Evolutionary conservation across 1,140 invertebrate species (phyloP).

Genomic region (Drosophila lowei): DNA sequence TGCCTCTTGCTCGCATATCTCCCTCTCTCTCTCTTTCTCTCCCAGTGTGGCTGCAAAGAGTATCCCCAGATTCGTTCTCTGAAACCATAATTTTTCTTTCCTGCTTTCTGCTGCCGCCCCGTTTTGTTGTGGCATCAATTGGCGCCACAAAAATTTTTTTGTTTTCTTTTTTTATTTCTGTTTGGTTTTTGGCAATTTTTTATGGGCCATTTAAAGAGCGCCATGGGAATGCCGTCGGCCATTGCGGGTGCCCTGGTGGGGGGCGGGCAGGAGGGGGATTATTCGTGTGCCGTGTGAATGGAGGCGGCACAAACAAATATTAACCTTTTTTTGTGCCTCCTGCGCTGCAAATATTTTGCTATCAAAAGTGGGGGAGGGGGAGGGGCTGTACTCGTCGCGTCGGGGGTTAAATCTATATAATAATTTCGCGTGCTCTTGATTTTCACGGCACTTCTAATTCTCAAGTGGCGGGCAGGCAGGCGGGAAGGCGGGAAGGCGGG

Average conservation of each 20-base stretch:
- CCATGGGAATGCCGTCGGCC: slow-evolving; percentile 58
- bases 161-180: background rate
- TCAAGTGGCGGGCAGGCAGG: slow-evolving; percentile 50
- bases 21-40: too few relatives aligned
- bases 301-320: slow-evolving; percentile 60
- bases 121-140: slow-evolving; percentile 44
- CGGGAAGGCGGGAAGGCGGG: slow-evolving; percentile 6
- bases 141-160: slow-evolving; percentile 52
- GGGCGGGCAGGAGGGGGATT: slow-evolving; percentile 18
- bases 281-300: slow-evolving; percentile 23
- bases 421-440: slow-evolving; percentile 79
- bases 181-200: slow-evolving; percentile 44
- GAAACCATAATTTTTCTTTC: background rate
- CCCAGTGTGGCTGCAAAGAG: too few relatives aligned
- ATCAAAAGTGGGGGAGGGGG: slow-evolving; percentile 4
- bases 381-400: background rate
- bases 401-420: slow-evolving; percentile 67
- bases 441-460: slow-evolving; percentile 73
- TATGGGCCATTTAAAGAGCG: slow-evolving; percentile 68
- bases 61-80: too few relatives aligned
- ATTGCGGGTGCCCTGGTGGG: slow-evolving; percentile 1
- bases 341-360: slow-evolving; percentile 65
- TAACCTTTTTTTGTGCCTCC: slow-evolving; percentile 62
- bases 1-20: too few relatives aligned
- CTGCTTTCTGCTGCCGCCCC: slow-evolving; percentile 10